Evolutionary conservation across 1,140 invertebrate genomes (phyloP).

Genomic region (Macrosteles quadrilineatus): DNA sequence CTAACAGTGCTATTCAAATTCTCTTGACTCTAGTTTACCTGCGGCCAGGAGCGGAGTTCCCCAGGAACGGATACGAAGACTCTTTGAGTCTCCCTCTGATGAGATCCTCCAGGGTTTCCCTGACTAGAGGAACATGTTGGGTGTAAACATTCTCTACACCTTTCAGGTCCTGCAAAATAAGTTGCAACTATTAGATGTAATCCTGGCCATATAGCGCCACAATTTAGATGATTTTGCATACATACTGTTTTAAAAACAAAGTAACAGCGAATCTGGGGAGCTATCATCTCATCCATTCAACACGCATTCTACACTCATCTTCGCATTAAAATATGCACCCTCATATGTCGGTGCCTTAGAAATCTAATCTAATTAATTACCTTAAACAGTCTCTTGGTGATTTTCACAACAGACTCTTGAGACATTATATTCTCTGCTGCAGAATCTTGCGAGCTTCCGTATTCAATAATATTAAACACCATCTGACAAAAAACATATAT

Average conservation of each 20-base stretch:
- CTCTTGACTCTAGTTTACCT: too few species aligned
- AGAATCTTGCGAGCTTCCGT: conserved; percentile 27
- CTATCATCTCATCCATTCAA: too few species aligned
- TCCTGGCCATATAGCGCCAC: too few species aligned
- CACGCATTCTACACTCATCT: too few species aligned
- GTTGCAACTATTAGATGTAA: conserved; percentile 36
- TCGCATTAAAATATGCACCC: too few species aligned
- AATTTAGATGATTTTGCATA: too few species aligned
- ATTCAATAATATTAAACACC: conserved; percentile 50
- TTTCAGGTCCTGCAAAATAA: conserved; percentile 69
- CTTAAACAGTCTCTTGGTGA: conserved; percentile 89
- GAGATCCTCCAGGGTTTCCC: conserved; percentile 84
- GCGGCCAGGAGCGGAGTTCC: conserved; percentile 37
- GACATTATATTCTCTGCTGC: conserved; percentile 72
- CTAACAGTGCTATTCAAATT: too few species aligned
- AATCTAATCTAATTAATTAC: too few species aligned
- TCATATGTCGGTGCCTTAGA: neutral
- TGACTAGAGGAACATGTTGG: conserved; percentile 86
- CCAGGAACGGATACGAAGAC: conserved; percentile 76
- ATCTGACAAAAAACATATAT: conserved; percentile 59
- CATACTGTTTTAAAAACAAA: too few species aligned
- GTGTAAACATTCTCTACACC: conserved; percentile 98
- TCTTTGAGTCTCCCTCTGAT: conserved; percentile 85
- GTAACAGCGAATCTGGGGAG: neutral
- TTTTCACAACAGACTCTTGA: conserved; percentile 84